Percentiles rank a stretch among this genome's conserved stretches.
Conservation (phyloP, 2,797 vertebrate genomes). For the Podargus strigoides region DNA sequence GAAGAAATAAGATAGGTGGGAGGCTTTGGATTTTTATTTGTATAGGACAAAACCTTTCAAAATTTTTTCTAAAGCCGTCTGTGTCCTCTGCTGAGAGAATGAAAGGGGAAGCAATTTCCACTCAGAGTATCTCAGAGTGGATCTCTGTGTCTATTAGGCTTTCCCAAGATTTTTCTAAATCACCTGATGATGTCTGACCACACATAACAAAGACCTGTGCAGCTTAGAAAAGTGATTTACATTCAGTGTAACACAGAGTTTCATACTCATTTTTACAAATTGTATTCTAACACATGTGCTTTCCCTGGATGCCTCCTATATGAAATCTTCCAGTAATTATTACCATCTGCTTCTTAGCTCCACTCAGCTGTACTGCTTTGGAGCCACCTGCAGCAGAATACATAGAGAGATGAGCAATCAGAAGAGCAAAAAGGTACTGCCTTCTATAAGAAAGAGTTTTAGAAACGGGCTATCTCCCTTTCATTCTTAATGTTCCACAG, state of each 20-base stretch:
- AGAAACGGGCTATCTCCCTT: not conserved
- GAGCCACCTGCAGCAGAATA: not conserved
- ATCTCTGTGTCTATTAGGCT: conserved; percentile 14
- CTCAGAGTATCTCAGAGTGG: conserved; percentile 26
- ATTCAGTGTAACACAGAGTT: not conserved
- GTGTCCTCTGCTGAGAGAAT: conserved; percentile 30
- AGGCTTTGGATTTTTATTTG: conserved; percentile 37
- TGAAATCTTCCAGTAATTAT: not conserved
- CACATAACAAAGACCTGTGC: not conserved
- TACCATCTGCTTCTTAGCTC: not conserved
- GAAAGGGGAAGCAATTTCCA: conserved; percentile 35
- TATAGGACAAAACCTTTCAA: conserved; percentile 26
- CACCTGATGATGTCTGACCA: not conserved
- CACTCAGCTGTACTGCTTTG: not conserved
- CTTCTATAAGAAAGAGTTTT: not conserved
- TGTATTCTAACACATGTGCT: not conserved
- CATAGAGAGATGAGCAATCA: not conserved
- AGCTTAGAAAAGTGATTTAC: not conserved
- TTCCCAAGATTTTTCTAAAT: conserved; percentile 20
- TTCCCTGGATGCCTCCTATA: not conserved
- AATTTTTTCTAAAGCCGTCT: not conserved
- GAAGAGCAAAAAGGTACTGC: not conserved
- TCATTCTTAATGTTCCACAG: not conserved
- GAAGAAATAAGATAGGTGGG: not conserved
- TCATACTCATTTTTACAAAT: not conserved